phyloP scores from a whole-genome alignment of 2,113 vertebrate species.

The Carassius auratus region DNA sequence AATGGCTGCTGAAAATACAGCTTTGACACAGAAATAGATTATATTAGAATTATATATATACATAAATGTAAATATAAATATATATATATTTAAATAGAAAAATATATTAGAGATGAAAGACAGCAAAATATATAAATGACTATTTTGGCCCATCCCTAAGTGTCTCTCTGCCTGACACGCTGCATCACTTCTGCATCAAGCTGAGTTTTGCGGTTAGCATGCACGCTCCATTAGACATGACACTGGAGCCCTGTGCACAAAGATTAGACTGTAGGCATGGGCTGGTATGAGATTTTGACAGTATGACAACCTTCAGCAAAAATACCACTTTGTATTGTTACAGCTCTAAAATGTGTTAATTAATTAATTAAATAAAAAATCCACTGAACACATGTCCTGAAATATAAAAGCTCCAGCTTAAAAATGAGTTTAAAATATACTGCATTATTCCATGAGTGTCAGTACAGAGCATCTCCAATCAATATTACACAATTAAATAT shows the following conservation, averaged over 20 bases:
- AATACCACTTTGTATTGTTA: too few relatives aligned
- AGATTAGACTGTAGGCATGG: background rate
- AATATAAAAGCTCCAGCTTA: conserved; percentile 11
- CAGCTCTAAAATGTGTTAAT: too few relatives aligned
- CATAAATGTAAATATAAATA: too few relatives aligned
- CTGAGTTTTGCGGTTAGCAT: background rate
- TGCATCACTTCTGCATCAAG: background rate
- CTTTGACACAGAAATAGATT: too few relatives aligned
- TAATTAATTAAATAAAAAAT: too few relatives aligned
- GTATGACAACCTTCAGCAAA: too few relatives aligned
- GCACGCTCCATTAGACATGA: background rate
- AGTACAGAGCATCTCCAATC: conserved; percentile 13
- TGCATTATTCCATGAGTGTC: conserved; percentile 31
- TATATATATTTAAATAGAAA: too few relatives aligned
- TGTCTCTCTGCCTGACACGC: background rate
- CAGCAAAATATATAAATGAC: background rate
- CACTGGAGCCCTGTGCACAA: background rate
- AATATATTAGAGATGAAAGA: background rate
- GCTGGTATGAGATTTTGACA: too few relatives aligned
- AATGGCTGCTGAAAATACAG: too few relatives aligned
- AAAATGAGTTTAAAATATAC: conserved; percentile 29
- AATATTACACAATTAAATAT: conserved; percentile 38
- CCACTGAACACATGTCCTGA: background rate
- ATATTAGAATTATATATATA: too few relatives aligned
- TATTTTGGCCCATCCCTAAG: background rate